Evolutionary conservation across 2,113 vertebrate genomes (phyloP), one percentile per base, ranked within the genome.

Genomic region (Otocyon megalotis): DNA sequence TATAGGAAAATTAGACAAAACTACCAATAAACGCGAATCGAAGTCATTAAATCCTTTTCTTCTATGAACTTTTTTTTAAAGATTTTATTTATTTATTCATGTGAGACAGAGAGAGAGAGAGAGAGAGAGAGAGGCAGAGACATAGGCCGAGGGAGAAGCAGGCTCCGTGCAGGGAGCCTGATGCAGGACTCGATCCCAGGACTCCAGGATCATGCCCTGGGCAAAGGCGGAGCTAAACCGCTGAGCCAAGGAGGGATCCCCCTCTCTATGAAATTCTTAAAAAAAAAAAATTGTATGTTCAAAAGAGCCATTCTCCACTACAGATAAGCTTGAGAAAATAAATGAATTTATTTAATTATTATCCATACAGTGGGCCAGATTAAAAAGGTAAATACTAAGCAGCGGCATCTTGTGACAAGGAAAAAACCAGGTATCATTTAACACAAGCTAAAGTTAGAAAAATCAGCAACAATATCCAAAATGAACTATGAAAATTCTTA

Each of bases 261-360:
- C 43, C 5, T 43, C 43, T 43, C 84, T 22, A 89, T 26, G 11
- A 82, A 83, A 19, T 83, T 93, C 58, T 89, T 15, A 16, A 77
- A 62, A 80, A 74, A 91, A 90, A 89, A 26, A 94, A 89, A 82
- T 24, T 6, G 4, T 28, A 69, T 16, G 60, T 67, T 85, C 83
- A 65, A 80, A 77, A 93, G 89, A 69, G 22, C 30, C 54, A 81
- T 94, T 94, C 60, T 76, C 43, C 58, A 81, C 28, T 91, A 94
- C 22, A 96, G 15, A 91, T 74, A 88, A 88, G 16, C 88, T 79
- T 92, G 22, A 72, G 30, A 48, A 96, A 94, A 28, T 65, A 67
- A 93, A 82, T 72, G 14, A 74, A 93, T 60, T 69, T 56, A 89
- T 89, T 88, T 88, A 88, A 92, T 93, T 88, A 85, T 43, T 77